These are phyloP conservation scores for Drosophila demipolita DNA, from an alignment of 2,888 invertebrate genomes.

Conservation along the genomic window DNA sequence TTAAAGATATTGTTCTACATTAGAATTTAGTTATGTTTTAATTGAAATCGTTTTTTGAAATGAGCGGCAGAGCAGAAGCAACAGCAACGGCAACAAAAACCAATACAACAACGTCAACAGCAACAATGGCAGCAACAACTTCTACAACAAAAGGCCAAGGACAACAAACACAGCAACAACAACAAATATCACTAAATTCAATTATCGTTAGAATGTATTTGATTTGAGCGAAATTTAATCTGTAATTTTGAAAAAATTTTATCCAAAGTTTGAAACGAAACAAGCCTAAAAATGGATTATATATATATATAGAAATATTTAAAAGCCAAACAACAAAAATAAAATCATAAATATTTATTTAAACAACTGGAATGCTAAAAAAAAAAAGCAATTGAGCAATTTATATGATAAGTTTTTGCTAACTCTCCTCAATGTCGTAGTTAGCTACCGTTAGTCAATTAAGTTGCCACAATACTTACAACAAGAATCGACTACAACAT, in stretches of 20 bases:
- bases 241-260: slow-evolving; percentile 49
- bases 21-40: slow-evolving; percentile 71
- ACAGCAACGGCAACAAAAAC: slow-evolving; percentile 18
- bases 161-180: slow-evolving; percentile 14
- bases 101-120: slow-evolving; percentile 3
- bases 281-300: slow-evolving; percentile 8
- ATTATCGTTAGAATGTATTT: slow-evolving; percentile 14
- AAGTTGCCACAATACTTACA: slow-evolving; percentile 78
- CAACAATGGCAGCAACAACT: neutral
- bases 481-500: slow-evolving; percentile 34
- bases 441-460: slow-evolving; percentile 73
- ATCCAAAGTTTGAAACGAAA: slow-evolving; percentile 37
- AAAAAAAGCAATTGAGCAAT: slow-evolving; percentile 36
- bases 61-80: slow-evolving; percentile 27
- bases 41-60: slow-evolving; percentile 43
- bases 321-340: slow-evolving; percentile 30
- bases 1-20: slow-evolving; percentile 72
- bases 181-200: slow-evolving; percentile 10
- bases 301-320: slow-evolving; percentile 5
- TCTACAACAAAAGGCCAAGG: slow-evolving; percentile 5
- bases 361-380: slow-evolving; percentile 33
- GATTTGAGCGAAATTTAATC: slow-evolving; percentile 39
- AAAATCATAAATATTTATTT: slow-evolving; percentile 11
- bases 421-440: slow-evolving; percentile 54
- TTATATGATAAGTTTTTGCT: slow-evolving; percentile 41